Evolutionary conservation across 2,797 vertebrate genomes (phyloP), one percentile per base, ranked within the genome.

Genomic region (Botia almorhae): DNA sequence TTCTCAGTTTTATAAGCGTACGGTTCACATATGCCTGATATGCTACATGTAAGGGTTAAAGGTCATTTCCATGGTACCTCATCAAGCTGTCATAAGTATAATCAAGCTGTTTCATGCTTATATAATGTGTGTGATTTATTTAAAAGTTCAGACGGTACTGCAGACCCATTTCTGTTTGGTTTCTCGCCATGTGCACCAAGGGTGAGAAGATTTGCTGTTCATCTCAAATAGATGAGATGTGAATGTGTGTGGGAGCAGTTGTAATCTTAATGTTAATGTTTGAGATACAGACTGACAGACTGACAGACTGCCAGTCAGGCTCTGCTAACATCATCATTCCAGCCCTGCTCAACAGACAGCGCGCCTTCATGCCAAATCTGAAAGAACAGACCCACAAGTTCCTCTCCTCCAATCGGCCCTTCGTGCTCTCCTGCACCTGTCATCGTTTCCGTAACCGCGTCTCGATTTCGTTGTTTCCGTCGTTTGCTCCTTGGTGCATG

Each of bases 401-500:
- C 75, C n/a, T 55, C 65, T 46, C 10, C 58, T 26, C 26, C 53
- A 26, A 29, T 61, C 46, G n/a, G 13, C 46, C 23, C 23, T 10
- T 60, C 23, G 16, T 29, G 51, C 19, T 65, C 21, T 16, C 12
- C 69, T 33, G 43, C 14, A 13, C 46, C 50, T 19, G 48, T 39
- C 43, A 12, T 67, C 23, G 64, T 39, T 61, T 80, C 64, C 64
- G 39, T 71, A 65, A 63, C 56, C 76, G 43, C 19, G 67, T 78
- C 83, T 78, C 69, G 80, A 71, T 80, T 85, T 58, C 29, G 72
- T 83, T 84, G 87, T 86, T 83, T 75, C 71, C 84, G 69, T 87
- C 75, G 69, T 71, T 83, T 87, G 86, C 60, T 88, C 82, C 87
- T 90, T 87, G 82, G 82, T 89, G 88, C 90, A 84, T 89, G 87